These are phyloP conservation scores for Lerista edwardsae DNA, from an alignment of 2,797 vertebrate genomes.

Conservation along the genomic window DNA sequence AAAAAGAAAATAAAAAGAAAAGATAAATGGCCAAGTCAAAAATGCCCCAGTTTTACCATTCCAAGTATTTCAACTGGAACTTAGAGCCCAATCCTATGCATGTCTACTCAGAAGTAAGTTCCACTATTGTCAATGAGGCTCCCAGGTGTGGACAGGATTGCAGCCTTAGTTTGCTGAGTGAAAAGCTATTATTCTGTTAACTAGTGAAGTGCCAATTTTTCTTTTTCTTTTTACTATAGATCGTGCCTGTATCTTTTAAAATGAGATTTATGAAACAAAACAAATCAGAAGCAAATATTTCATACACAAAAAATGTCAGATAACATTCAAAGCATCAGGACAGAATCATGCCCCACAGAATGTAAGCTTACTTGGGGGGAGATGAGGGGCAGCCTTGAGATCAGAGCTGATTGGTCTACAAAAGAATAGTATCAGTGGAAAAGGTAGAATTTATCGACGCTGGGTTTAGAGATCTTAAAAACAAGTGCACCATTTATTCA, in stretches of 20 bases:
- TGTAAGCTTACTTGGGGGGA: slow-evolving; percentile 32
- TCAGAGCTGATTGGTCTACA: slow-evolving; percentile 44
- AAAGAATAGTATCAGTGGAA: slow-evolving; percentile 65
- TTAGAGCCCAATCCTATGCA: background rate
- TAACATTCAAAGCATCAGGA: slow-evolving; percentile 29
- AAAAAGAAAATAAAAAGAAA: background rate
- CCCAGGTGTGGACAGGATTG: background rate
- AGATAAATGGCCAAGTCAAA: background rate
- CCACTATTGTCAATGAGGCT: too few species aligned
- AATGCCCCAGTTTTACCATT: background rate
- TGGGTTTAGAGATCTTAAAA: slow-evolving; percentile 60
- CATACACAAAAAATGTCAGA: slow-evolving; percentile 55
- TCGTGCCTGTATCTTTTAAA: background rate
- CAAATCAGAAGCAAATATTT: slow-evolving; percentile 35
- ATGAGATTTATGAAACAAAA: background rate
- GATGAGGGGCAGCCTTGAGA: background rate
- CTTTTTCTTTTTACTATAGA: background rate
- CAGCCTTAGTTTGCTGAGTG: too few species aligned
- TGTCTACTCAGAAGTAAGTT: too few species aligned
- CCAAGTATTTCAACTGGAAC: background rate
- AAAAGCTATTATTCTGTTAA: background rate
- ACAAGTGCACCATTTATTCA: slow-evolving; percentile 48
- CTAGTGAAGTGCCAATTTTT: background rate
- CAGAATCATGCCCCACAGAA: slow-evolving; percentile 17
- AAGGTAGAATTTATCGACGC: slow-evolving; percentile 59